Evolutionary conservation across 1,140 invertebrate genomes (phyloP).

Genomic region (Dermatophagoides farinae): DNA sequence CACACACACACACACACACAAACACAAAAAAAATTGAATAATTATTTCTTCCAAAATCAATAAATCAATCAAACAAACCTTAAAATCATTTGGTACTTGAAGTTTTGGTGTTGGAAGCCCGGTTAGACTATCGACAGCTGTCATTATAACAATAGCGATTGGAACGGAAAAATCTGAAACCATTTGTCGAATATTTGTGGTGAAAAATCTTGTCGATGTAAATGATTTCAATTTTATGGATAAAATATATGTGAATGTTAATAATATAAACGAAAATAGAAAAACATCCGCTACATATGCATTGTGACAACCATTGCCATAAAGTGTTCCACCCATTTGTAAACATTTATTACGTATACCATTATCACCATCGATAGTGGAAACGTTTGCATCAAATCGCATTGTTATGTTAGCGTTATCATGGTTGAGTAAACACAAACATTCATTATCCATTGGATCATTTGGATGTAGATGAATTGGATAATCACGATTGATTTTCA

Average conservation of each 20-base stretch:
- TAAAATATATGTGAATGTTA: slow-evolving; percentile 75
- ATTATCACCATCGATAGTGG: not conserved
- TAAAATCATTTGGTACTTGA: slow-evolving; percentile 66
- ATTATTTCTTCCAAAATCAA: not conserved
- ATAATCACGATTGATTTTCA: slow-evolving; percentile 4
- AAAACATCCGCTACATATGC: slow-evolving; percentile 75
- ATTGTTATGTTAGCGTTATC: too few relatives aligned
- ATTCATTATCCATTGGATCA: not conserved
- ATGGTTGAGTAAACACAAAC: not conserved
- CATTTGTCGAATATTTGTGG: slow-evolving; percentile 70
- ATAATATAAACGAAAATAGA: slow-evolving; percentile 83
- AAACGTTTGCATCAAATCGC: too few relatives aligned
- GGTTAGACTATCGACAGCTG: slow-evolving; percentile 52
- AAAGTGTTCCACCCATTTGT: slow-evolving; percentile 43
- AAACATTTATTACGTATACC: not conserved
- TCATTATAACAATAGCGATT: slow-evolving; percentile 84
- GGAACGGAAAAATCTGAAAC: slow-evolving; percentile 95
- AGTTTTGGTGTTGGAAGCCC: slow-evolving; percentile 84
- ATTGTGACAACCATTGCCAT: slow-evolving; percentile 42
- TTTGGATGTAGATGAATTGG: not conserved
- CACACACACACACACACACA: not conserved
- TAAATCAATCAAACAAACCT: slow-evolving; percentile 24
- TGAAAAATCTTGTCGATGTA: slow-evolving; percentile 84
- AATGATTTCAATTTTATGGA: slow-evolving; percentile 76
- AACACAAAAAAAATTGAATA: not conserved